Evolutionary conservation across 1,140 invertebrate genomes (phyloP).

Genomic region (Delia radicum): DNA sequence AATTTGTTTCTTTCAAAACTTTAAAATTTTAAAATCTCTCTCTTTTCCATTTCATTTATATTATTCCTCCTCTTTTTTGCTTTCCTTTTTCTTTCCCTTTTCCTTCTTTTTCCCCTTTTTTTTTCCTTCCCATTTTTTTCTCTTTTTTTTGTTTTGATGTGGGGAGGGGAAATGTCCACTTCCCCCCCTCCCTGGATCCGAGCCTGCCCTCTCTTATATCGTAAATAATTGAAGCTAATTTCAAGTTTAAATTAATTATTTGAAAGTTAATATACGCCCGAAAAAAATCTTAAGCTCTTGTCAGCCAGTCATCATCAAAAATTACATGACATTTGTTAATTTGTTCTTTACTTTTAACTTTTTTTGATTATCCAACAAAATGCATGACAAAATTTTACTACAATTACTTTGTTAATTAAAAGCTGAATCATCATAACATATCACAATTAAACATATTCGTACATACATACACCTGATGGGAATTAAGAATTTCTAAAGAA

Average conservation of each 20-base stretch:
- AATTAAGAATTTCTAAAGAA: background rate
- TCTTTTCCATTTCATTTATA: too few relatives aligned
- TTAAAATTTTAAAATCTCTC: too few relatives aligned
- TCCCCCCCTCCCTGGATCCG: too few relatives aligned
- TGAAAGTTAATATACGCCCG: background rate
- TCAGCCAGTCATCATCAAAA: conserved; percentile 15
- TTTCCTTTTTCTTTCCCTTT: too few relatives aligned
- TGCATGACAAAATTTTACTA: background rate
- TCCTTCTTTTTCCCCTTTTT: too few relatives aligned
- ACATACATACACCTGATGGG: background rate
- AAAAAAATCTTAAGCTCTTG: conserved; percentile 3
- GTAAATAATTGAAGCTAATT: background rate
- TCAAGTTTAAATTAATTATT: background rate
- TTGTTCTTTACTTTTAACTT: conserved; percentile 3
- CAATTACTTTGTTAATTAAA: conserved; percentile 3
- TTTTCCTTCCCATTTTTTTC: too few relatives aligned
- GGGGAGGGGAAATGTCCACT: too few relatives aligned
- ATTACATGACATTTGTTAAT: conserved; percentile 13
- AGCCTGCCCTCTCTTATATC: too few relatives aligned
- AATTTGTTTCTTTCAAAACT: too few relatives aligned
- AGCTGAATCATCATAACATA: background rate
- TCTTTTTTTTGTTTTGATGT: too few relatives aligned
- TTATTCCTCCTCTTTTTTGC: too few relatives aligned
- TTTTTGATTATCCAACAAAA: background rate
- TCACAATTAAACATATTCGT: background rate